These are phyloP conservation scores for Perizoma flavofasciatum DNA, from an alignment of 2,888 invertebrate species.

Conservation along the genomic window DNA sequence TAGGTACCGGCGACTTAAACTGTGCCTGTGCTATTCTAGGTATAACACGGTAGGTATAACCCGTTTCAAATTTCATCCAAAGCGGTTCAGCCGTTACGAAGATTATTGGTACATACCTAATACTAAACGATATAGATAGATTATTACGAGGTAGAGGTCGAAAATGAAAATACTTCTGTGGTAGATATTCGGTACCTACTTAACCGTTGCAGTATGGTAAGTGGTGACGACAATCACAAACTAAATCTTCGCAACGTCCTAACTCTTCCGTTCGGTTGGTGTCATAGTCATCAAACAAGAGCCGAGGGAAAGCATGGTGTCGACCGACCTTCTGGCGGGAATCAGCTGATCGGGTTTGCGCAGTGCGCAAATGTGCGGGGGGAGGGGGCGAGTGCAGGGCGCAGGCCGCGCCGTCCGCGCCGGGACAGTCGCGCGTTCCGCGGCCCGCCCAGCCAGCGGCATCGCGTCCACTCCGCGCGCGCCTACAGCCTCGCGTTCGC, in stretches of 20 bases:
- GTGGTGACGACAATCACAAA: too few relatives aligned
- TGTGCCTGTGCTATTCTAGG: too few relatives aligned
- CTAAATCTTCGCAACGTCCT: conserved; percentile 7
- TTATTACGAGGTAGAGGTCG: too few relatives aligned
- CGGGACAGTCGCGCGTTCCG: conserved; percentile 62
- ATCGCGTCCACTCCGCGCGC: conserved; percentile 38
- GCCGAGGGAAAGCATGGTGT: conserved; percentile 57
- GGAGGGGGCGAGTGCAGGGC: conserved; percentile 48
- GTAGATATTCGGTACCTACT: too few relatives aligned
- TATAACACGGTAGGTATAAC: too few relatives aligned
- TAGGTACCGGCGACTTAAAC: too few relatives aligned
- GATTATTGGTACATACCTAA: too few relatives aligned
- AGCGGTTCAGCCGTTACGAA: too few relatives aligned
- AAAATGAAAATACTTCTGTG: too few relatives aligned
- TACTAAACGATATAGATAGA: too few relatives aligned
- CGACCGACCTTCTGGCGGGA: conserved; percentile 77
- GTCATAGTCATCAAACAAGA: conserved; percentile 14
- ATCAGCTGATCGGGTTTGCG: conserved; percentile 82
- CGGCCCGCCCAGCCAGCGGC: conserved; percentile 66
- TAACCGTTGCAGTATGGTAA: too few relatives aligned
- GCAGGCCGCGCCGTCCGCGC: conserved; percentile 52
- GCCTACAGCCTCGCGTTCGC: conserved; percentile 42
- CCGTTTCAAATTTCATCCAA: too few relatives aligned
- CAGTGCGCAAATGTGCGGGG: conserved; percentile 80
- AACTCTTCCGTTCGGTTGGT: conserved; percentile 34